phyloP scores from a whole-genome alignment of 1,140 invertebrate species.

The Pogonus chalceus region DNA sequence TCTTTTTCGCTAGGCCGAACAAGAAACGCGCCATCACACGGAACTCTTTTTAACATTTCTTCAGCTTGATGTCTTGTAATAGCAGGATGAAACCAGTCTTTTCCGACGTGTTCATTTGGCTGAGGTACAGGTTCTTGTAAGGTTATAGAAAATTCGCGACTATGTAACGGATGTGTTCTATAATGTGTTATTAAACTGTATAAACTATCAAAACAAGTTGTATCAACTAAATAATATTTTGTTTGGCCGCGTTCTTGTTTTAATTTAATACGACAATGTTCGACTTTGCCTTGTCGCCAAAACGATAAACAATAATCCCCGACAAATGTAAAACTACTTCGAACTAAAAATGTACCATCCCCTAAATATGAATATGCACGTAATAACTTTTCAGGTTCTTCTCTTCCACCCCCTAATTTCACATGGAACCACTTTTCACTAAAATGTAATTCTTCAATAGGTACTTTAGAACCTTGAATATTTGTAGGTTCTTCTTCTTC shows the following conservation, averaged over 20 bases:
- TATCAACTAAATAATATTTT: conserved; percentile 87
- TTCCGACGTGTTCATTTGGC: conserved; percentile 85
- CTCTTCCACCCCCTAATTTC: conserved; percentile 63
- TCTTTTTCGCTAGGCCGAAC: conserved; percentile 82
- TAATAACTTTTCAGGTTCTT: conserved; percentile 58
- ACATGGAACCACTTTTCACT: conserved; percentile 95
- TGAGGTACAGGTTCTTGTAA: conserved; percentile 88
- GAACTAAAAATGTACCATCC: conserved; percentile 90
- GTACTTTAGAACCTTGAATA: conserved; percentile 34
- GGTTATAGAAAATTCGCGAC: conserved; percentile 80
- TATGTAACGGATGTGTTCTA: conserved; percentile 71
- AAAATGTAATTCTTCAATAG: conserved; percentile 84
- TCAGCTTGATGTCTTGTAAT: conserved; percentile 74
- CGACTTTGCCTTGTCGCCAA: conserved; percentile 79
- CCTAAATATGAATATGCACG: conserved; percentile 74
- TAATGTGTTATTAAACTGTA: conserved; percentile 91
- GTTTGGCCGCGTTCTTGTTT: conserved; percentile 81
- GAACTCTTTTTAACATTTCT: conserved; percentile 70
- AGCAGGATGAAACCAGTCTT: conserved; percentile 86
- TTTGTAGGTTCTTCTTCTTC: conserved; percentile 36
- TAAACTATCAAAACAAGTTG: conserved; percentile 81
- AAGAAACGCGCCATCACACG: conserved; percentile 83
- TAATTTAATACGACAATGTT: conserved; percentile 86
- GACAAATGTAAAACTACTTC: conserved; percentile 91
- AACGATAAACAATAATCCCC: conserved; percentile 94